These are phyloP conservation scores for Gambusia holbrooki DNA, from an alignment of 2,113 vertebrate species.

Conservation along the genomic window DNA sequence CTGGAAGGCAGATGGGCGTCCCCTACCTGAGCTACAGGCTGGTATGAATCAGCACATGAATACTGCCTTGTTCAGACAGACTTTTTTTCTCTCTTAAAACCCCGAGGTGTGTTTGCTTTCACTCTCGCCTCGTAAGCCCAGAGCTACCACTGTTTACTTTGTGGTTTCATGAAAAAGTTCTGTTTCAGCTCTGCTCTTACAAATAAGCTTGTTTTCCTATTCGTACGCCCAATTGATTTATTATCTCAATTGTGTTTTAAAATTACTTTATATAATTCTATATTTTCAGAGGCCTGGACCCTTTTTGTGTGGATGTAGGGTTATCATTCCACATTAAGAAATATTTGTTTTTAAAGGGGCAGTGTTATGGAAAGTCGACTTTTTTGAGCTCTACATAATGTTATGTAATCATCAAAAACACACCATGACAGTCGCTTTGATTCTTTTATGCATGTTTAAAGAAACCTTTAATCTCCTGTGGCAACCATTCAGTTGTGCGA, in stretches of 20 bases:
- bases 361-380: too few relatives aligned
- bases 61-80: slow-evolving; percentile 77
- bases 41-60: slow-evolving; percentile 76
- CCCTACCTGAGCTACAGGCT: slow-evolving; percentile 54
- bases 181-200: slow-evolving; percentile 29
- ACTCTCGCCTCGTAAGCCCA: slow-evolving; percentile 33
- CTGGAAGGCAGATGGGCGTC: slow-evolving; percentile 74
- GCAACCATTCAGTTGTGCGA: too few relatives aligned
- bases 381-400: too few relatives aligned
- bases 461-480: too few relatives aligned
- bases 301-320: too few relatives aligned
- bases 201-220: not conserved
- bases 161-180: slow-evolving; percentile 51
- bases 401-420: too few relatives aligned
- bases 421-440: too few relatives aligned
- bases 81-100: slow-evolving; percentile 57
- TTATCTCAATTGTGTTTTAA: not conserved
- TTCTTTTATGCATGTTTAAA: too few relatives aligned
- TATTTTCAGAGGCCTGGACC: not conserved
- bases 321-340: too few relatives aligned
- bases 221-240: not conserved
- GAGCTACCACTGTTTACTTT: slow-evolving; percentile 49
- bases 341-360: too few relatives aligned
- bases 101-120: slow-evolving; percentile 69
- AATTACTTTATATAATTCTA: not conserved